Percentiles rank a stretch among this genome's conserved stretches.
Evolutionary conservation across 2,797 vertebrate genomes (phyloP).

Genomic region (Glyptemys insculpta): DNA sequence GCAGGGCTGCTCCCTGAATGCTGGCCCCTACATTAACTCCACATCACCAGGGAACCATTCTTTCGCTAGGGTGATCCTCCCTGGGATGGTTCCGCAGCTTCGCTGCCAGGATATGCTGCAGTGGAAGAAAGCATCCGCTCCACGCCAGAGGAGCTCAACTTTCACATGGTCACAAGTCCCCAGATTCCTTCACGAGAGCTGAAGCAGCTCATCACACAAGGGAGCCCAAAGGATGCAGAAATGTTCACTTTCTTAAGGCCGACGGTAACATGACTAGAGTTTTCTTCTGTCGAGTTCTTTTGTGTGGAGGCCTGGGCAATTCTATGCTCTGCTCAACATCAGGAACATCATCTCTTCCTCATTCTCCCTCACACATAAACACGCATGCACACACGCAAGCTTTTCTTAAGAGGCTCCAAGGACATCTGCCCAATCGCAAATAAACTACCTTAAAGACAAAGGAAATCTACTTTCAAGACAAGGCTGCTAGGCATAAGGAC

Average conservation of each 20-base stretch:
- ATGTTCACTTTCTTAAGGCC: not conserved
- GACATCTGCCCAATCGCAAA: not conserved
- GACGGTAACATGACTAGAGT: not conserved
- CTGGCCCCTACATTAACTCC: not conserved
- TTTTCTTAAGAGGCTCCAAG: not conserved
- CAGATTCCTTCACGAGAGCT: not conserved
- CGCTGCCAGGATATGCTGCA: not conserved
- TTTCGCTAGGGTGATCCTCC: not conserved
- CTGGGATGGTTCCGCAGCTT: not conserved
- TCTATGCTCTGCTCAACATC: not conserved
- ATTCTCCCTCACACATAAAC: not conserved
- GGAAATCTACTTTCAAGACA: not conserved
- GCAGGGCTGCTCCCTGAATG: not conserved
- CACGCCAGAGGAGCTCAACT: not conserved
- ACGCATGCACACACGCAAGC: not conserved
- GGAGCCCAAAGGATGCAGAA: not conserved
- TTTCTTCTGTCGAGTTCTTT: not conserved
- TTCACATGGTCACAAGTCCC: not conserved
- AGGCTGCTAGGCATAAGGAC: not conserved
- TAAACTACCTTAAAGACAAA: not conserved
- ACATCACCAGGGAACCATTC: not conserved
- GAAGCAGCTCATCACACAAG: not conserved
- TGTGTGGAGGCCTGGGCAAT: not conserved
- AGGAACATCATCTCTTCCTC: not conserved
- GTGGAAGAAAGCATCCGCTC: not conserved